Base-by-base conservation (phyloP, 2,113 vertebrate genomes). In the Pungitius pungitius region DNA sequence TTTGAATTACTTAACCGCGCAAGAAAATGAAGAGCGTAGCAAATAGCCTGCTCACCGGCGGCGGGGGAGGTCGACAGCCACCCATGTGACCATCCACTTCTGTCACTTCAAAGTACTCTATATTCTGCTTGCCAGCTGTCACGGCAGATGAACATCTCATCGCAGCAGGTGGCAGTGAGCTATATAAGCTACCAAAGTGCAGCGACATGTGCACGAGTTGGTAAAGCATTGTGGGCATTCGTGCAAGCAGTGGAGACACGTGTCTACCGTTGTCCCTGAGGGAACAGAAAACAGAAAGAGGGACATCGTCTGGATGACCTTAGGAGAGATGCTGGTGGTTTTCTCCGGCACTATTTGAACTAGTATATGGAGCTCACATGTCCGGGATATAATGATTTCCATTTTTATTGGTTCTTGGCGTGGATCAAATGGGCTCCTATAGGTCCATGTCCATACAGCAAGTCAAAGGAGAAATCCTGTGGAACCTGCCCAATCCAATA, bases 361-460 rank as follows among this genome's bases (percentile, higher is more conserved):
- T 51, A 12, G 39, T 56, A 45, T 69, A 84, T 26, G n/a, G 45
- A 75, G 56, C 42, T 61, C 4, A 11, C 13, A 52, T 60, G 49
- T 55, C 33, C 57, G 63, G 39, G 55, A 85, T 77, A 61, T 45
- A 43, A 39, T 73, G 39, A 52, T 70, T 54, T 55, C 59, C 1
- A 57, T 58, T 80, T 71, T 66, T 66, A 66, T 37, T 33, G 30
- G 37, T 51, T 24, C 27, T 54, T 52, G 47, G 62, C n/a, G 18
- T 24, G 72, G 54, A 62, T 51, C n/a, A 9, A 78, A 74, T 30
- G 66, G n/a, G 15, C 9, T n/a, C 8, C 15, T 6, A 26, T 6
- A 26, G 24, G 24, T 47, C 58, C 17, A 58, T 58, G 27, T 30
- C 22, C 37, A 64, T 52, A 59, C 14, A 57, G 13, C 24, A 35